Conservation (phyloP, 2,797 vertebrate genomes). For the Sebastes matsubarae region DNA sequence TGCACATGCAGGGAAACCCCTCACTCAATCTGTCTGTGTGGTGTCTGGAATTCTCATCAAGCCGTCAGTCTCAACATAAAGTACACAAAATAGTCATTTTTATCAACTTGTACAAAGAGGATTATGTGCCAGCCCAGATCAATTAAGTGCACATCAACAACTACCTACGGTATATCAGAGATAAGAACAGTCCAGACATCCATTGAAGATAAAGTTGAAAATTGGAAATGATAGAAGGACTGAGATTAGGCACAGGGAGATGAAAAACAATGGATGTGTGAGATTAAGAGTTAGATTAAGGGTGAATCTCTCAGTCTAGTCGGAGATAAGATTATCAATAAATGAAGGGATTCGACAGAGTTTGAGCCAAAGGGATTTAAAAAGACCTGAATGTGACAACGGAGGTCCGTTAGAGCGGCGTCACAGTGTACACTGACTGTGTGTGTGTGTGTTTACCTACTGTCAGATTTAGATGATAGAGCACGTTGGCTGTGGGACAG, state of each 20-base stretch:
- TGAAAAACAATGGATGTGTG: neutral
- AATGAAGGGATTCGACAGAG: neutral
- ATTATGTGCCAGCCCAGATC: neutral
- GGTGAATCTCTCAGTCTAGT: slow-evolving; percentile 7
- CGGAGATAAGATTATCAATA: slow-evolving; percentile 44
- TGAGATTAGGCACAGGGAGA: neutral
- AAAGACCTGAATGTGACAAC: neutral
- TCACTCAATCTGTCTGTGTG: neutral
- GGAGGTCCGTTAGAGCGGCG: neutral
- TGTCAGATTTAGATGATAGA: slow-evolving; percentile 50
- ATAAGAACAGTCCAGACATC: too few relatives aligned
- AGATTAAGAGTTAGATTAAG: slow-evolving; percentile 32
- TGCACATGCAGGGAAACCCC: neutral
- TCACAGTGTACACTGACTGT: neutral
- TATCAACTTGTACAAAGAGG: neutral
- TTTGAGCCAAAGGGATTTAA: neutral
- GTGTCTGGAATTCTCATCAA: neutral
- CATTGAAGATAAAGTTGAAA: neutral
- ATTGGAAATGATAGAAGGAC: neutral
- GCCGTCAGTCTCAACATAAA: neutral
- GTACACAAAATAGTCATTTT: neutral
- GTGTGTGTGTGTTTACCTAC: neutral
- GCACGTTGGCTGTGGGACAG: slow-evolving; percentile 34
- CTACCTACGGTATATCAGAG: too few relatives aligned
- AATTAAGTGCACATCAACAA: neutral